phyloP scores from a whole-genome alignment of 2,888 invertebrate genomes.

The Trisateles emortualis region DNA sequence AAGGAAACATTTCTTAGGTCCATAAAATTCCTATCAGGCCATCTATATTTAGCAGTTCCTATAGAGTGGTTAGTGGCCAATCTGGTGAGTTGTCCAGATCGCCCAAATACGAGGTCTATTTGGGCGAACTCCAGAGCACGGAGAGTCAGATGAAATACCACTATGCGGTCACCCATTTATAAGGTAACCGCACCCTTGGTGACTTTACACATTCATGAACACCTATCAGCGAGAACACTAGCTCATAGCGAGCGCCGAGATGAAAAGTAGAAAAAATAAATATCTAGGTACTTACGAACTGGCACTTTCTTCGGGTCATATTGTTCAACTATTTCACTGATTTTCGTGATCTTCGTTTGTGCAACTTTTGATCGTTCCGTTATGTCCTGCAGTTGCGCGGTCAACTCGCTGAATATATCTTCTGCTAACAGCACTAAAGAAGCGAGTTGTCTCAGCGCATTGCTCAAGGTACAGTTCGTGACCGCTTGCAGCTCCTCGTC shows the following conservation, averaged over 20 bases:
- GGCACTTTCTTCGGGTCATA: constrained; percentile 96
- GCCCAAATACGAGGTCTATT: too few species aligned
- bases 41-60: too few species aligned
- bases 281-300: constrained; percentile 94
- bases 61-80: too few species aligned
- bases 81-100: too few species aligned
- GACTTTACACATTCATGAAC: too few species aligned
- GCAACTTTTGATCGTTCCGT: constrained; percentile 91
- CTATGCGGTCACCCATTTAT: too few species aligned
- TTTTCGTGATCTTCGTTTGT: constrained; percentile 89
- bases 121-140: too few species aligned
- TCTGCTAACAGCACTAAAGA: constrained; percentile 94
- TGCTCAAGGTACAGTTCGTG: constrained; percentile 94
- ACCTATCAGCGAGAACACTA: too few species aligned
- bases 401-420: constrained; percentile 94
- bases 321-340: constrained; percentile 90
- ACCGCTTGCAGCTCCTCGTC: constrained; percentile 95
- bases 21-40: not conserved
- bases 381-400: constrained; percentile 91
- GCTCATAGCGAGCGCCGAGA: too few species aligned
- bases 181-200: too few species aligned
- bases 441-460: constrained; percentile 94
- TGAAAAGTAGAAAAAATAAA: too few species aligned
- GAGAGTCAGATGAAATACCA: too few species aligned
- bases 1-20: not conserved